These are phyloP conservation scores for Drosophila busckii DNA, from an alignment of 1,140 invertebrate genomes.

Conservation along the genomic window DNA sequence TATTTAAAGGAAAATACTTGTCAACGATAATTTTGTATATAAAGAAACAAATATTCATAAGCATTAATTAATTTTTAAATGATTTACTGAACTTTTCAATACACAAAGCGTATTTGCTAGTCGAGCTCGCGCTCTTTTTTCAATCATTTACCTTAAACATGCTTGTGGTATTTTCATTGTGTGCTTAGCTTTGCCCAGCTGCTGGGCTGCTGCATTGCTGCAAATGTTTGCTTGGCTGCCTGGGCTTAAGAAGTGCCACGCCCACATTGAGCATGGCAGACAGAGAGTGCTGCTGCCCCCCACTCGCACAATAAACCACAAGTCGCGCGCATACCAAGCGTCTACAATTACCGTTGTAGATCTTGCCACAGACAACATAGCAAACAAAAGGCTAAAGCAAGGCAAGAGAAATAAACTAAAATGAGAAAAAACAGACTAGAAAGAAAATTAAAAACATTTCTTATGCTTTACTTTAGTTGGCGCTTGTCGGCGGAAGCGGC, in stretches of 20 bases:
- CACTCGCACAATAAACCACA: conserved; percentile 57
- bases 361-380: conserved; percentile 12
- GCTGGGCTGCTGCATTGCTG: conserved; percentile 51
- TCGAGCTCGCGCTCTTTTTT: too few species aligned
- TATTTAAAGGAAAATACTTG: too few species aligned
- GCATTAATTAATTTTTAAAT: too few species aligned
- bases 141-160: not conserved
- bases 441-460: not conserved
- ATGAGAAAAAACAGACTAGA: conserved; percentile 6
- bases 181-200: conserved; percentile 32
- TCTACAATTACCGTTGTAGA: conserved; percentile 63
- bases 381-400: conserved; percentile 13
- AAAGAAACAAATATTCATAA: too few species aligned
- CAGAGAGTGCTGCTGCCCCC: not conserved
- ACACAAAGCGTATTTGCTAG: too few species aligned
- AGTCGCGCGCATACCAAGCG: conserved; percentile 62
- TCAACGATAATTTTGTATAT: too few species aligned
- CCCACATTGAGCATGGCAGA: conserved; percentile 23
- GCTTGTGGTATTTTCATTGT: conserved; percentile 22
- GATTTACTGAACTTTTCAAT: too few species aligned
- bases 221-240: conserved; percentile 67
- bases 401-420: conserved; percentile 24
- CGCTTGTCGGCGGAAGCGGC: conserved; percentile 21
- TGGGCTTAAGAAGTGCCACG: conserved; percentile 52
- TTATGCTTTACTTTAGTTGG: conserved; percentile 8